Percentiles rank a stretch among this genome's conserved stretches.
Conservation (phyloP, 2,113 vertebrate genomes). For the Meleagris gallopavo region DNA sequence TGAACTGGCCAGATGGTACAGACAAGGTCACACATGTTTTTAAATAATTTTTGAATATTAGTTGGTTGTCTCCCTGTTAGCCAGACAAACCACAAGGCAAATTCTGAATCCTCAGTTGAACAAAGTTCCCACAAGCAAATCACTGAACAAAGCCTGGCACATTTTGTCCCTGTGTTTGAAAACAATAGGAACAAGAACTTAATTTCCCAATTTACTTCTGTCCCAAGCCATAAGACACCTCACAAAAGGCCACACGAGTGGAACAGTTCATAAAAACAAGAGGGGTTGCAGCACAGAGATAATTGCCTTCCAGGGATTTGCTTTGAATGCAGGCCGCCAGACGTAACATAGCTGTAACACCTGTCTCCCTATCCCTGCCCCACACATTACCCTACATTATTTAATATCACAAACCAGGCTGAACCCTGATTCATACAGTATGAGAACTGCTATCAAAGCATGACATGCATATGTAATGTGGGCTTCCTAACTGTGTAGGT, state of each 20-base stretch:
- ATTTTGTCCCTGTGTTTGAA: conserved; percentile 10
- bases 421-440: background rate
- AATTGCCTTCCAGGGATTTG: background rate
- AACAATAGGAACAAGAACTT: background rate
- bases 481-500: background rate
- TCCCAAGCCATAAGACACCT: background rate
- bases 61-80: background rate
- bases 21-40: conserved; percentile 30
- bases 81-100: conserved; percentile 44
- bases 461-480: background rate
- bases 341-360: background rate
- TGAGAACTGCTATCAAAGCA: background rate
- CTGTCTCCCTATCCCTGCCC: background rate
- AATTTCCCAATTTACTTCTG: background rate
- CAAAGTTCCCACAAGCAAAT: conserved; percentile 33
- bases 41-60: conserved; percentile 12
- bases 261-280: background rate
- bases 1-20: conserved; percentile 12
- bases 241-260: background rate
- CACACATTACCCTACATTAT: background rate
- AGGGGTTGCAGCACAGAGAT: fast-evolving
- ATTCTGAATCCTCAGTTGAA: conserved; percentile 38
- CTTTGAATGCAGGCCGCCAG: background rate
- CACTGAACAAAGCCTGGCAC: conserved; percentile 28
- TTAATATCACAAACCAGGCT: background rate